These are phyloP conservation scores for Vulpes lagopus DNA, from an alignment of 2,113 vertebrate genomes.

Conservation along the genomic window DNA sequence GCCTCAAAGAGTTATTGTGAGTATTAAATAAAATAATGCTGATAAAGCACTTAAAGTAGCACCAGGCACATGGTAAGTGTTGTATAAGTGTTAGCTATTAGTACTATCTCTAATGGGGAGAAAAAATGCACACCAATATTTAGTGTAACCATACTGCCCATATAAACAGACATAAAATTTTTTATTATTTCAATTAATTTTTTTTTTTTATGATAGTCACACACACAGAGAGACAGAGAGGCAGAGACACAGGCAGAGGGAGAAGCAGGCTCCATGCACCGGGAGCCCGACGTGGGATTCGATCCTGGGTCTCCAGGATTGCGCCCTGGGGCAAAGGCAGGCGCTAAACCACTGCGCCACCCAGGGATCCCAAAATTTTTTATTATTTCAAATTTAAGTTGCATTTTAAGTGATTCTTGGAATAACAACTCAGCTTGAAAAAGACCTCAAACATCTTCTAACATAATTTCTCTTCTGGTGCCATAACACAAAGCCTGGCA, in stretches of 20 bases:
- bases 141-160: not conserved
- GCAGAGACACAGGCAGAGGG: too few species aligned
- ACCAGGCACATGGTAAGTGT: not conserved
- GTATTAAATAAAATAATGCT: constrained; percentile 43
- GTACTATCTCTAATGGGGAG: not conserved
- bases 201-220: too few species aligned
- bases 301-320: too few species aligned
- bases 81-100: not conserved
- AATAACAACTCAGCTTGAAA: constrained; percentile 19
- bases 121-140: constrained; percentile 11
- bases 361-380: not conserved
- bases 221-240: too few species aligned
- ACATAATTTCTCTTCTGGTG: not conserved
- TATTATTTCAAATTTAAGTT: constrained; percentile 38
- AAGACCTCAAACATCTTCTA: not conserved
- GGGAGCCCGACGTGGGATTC: too few species aligned
- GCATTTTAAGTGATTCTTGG: not conserved
- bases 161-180: not conserved
- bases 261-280: too few species aligned
- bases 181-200: not conserved
- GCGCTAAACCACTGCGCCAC: too few species aligned
- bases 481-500: not conserved
- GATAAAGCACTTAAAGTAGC: not conserved
- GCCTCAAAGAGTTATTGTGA: not conserved
- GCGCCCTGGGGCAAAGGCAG: too few species aligned